Base-by-base conservation (phyloP, 64 coral and sea anemone genomes). In the Platygyra sinensis region DNA sequence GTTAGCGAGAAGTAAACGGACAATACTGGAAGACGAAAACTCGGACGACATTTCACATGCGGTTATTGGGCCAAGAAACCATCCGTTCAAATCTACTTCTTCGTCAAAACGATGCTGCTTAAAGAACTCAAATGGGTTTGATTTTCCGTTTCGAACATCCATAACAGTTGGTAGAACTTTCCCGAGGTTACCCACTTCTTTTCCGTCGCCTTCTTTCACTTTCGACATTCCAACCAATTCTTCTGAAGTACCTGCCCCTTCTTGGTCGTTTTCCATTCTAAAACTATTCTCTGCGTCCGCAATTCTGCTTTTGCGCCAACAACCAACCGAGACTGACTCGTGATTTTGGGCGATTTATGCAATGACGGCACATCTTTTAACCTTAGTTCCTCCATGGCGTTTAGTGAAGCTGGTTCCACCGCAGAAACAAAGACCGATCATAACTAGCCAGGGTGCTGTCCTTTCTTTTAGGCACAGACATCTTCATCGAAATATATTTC, bases 91-190 rank as follows among this genome's bases (percentile, higher is more conserved):
- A 82, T 83, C 86, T 14, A 95, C 0, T 13, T 86, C 76, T 32
- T 72, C 19, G 46, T 82, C 65, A 19, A 83, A 91, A 29, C 79
- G 33, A 30, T 89, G 84, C 38, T 88, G 71, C 63, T 95, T 91
- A 71, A 95, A 88, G 62, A 82, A 88, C 8, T 55, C 78, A 14
- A 85, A 89, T 22, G 89, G 94, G 86, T 95, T 83, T 10, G 55
- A 30, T 42, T 65, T 86, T 77, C 75, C 79, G 27, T 38, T 62
- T 22, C 74, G 74, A 42, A 39, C 63, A 51, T 50, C 62, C 62
- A 69, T 72, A 1, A 29, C 62, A 25, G 33, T 22, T 31, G 30
- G 5, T 14, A 73, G 30, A 27, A 57, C 67, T 33, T 73, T 59
- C 6, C 0, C 27, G 42, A 5, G 65, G 74, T 57, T 72, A 46